Conservation (phyloP, 1,140 invertebrate genomes). For the Magallana gigas region DNA sequence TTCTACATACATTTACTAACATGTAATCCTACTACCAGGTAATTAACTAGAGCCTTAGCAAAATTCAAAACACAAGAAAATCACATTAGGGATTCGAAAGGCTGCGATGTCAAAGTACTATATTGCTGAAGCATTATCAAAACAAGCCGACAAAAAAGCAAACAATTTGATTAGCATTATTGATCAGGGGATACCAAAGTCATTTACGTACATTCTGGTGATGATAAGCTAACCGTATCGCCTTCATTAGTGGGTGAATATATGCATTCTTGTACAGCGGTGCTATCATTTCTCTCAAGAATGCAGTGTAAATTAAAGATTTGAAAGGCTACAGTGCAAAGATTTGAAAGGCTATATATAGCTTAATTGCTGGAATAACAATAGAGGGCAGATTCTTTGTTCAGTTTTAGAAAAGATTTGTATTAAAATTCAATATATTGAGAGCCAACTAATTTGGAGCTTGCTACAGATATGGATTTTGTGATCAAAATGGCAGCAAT, state of each 20-base stretch:
- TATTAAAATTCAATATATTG: slow-evolving; percentile 1
- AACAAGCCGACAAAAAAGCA: background rate
- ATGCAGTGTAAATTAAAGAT: no score
- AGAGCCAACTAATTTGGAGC: background rate
- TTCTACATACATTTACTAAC: no score
- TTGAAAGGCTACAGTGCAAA: no score
- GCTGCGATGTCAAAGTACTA: no score
- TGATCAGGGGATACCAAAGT: background rate
- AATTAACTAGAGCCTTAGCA: no score
- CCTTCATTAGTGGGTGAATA: background rate
- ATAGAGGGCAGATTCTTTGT: no score
- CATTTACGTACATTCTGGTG: background rate
- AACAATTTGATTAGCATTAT: slow-evolving; percentile 32
- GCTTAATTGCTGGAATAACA: no score
- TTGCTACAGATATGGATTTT: slow-evolving; percentile 9
- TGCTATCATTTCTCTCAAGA: background rate
- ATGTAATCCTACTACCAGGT: no score
- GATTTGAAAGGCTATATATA: no score
- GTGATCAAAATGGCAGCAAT: background rate
- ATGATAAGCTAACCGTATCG: background rate
- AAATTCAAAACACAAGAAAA: no score
- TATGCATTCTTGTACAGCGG: slow-evolving; percentile 22
- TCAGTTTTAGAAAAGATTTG: background rate
- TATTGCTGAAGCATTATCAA: background rate
- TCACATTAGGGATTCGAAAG: no score